Percentiles rank a stretch among this genome's conserved stretches.
These are phyloP conservation scores for Lagopus leucura DNA, from an alignment of 2,113 vertebrate species.

Conservation along the genomic window DNA sequence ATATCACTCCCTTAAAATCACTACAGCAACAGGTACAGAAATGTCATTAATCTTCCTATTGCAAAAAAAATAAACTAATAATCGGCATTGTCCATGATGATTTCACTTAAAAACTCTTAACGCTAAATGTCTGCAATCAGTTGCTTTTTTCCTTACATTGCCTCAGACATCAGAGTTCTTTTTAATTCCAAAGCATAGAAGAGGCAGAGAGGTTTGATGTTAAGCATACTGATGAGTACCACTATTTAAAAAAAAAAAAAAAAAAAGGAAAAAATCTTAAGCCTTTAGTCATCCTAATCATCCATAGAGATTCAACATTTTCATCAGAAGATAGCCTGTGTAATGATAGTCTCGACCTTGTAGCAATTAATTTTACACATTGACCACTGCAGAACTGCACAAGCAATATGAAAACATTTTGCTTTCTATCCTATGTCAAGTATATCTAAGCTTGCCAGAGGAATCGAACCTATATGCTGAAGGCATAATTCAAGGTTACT, in stretches of 20 bases:
- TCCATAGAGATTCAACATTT: neutral
- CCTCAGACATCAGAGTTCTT: neutral
- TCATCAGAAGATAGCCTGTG: neutral
- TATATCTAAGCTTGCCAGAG: neutral
- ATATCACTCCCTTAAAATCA: neutral
- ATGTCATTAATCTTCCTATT: neutral
- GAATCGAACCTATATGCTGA: fast-evolving
- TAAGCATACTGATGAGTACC: neutral
- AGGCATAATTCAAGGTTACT: neutral
- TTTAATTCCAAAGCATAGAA: neutral
- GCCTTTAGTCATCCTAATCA: neutral
- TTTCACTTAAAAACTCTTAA: neutral
- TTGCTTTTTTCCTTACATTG: neutral
- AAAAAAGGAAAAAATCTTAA: neutral
- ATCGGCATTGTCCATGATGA: neutral
- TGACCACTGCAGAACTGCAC: neutral
- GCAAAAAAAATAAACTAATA: neutral
- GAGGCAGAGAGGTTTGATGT: neutral
- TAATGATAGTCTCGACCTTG: neutral
- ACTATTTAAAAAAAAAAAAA: fast-evolving
- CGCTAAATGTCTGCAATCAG: no score
- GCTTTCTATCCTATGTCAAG: neutral
- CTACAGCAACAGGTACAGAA: neutral
- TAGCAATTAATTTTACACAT: neutral
- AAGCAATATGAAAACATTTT: neutral